Base-by-base conservation (phyloP, 2,888 invertebrate genomes). In the Malacosoma neustria region DNA sequence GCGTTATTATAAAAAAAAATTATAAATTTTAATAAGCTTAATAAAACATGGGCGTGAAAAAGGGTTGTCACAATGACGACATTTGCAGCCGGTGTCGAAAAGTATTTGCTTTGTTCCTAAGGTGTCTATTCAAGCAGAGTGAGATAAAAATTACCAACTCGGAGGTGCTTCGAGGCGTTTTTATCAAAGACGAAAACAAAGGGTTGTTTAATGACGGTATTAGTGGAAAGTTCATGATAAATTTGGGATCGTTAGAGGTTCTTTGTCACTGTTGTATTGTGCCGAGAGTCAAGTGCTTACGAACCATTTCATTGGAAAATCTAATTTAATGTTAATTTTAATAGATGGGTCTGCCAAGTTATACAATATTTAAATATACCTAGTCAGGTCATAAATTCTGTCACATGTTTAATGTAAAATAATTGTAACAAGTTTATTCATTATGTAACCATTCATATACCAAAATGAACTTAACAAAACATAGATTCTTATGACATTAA, bases 151-250 rank as follows among this genome's bases (percentile, higher is more conserved):
- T 77, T 76, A 77, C 74, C 63, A 68, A 73, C 63, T 71, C 66
- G 42, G 66, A 71, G 75, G 71, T 73, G 64, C 61, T 64, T 60
- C 57, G 59, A 64, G 64, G 64, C 69, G 73, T 80, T 82, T 81
- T 81, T 81, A 79, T 79, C 80, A 81, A 75, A 69, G 72, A 63
- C 61, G 63, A 72, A 79, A 79, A 81, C 80, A 82, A 81, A 80
- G 79, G 79, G 73, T 73, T 79, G 77, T 80, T 79, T 79, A 80
- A 82, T 82, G 79, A 74, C 65, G 74, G 77, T 75, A 77, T 82
- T 81, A 81, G 81, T 75, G 73, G 74, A 79, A 77, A 81, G 79
- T 79, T 80, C 73, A 68, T 74, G 75, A 81, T 82, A 77, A 81
- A 82, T 82, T 82, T 64, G 61, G 57, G 67, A 70, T 79, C 79